phyloP scores from a whole-genome alignment of 2,797 vertebrate species.

The Ambastaia sidthimunki region DNA sequence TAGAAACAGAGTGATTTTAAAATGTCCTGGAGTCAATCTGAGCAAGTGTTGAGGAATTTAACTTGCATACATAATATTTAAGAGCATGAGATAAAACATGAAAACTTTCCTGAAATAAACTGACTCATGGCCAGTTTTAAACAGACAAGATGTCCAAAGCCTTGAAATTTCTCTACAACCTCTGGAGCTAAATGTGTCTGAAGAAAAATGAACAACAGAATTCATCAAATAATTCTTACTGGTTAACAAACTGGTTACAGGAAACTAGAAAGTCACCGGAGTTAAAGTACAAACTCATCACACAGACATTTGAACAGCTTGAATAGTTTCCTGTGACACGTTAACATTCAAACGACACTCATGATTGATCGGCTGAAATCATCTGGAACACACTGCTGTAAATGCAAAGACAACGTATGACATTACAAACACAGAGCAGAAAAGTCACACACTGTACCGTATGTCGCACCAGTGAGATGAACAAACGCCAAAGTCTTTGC shows the following conservation, averaged over 20 bases:
- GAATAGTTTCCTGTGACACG: conserved; percentile 69
- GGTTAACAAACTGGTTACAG: conserved; percentile 23
- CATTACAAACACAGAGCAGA: conserved; percentile 77
- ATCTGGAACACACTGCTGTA: conserved; percentile 72
- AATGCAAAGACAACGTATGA: conserved; percentile 75
- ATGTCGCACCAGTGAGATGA: conserved; percentile 72
- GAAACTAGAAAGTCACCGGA: conserved; percentile 27
- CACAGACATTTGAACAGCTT: conserved; percentile 74
- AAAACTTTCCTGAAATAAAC: conserved; percentile 1
- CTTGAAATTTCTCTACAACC: conserved; percentile 13
- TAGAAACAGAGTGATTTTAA: neutral
- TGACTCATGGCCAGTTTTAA: neutral
- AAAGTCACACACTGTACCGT: conserved; percentile 80
- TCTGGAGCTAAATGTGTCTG: conserved; percentile 22
- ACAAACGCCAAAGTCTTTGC: conserved; percentile 75
- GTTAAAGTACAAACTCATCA: conserved; percentile 57
- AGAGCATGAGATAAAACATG: neutral
- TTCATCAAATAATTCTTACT: too few species aligned
- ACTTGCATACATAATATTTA: neutral
- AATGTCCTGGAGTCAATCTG: neutral
- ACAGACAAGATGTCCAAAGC: conserved; percentile 14
- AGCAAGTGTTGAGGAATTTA: neutral
- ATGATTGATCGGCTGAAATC: neutral
- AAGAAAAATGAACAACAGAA: conserved; percentile 42
- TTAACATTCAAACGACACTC: conserved; percentile 70